Conservation (phyloP, 2,888 invertebrate genomes). For the Dasysyrphus albostriatus region DNA sequence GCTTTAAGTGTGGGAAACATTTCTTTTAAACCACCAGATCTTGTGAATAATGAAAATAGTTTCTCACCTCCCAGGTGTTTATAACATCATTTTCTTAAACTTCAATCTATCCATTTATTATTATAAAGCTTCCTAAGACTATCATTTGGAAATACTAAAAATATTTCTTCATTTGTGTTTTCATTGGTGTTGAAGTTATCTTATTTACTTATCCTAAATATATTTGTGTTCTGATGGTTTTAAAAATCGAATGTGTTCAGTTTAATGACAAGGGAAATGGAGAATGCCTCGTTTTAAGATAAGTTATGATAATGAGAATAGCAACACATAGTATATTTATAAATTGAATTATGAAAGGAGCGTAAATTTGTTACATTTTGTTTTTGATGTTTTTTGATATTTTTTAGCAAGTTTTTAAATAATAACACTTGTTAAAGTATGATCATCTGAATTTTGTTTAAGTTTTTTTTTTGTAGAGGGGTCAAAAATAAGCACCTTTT, state of each 20-base stretch:
- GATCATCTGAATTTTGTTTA: too few species aligned
- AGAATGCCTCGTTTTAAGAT: neutral
- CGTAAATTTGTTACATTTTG: too few species aligned
- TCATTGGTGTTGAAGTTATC: neutral
- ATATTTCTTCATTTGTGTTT: neutral
- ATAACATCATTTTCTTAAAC: neutral
- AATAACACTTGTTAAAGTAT: too few species aligned
- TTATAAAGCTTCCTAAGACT: neutral
- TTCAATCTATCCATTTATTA: neutral
- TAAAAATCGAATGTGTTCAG: neutral
- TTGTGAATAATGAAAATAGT: neutral
- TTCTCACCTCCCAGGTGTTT: neutral
- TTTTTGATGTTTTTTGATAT: too few species aligned
- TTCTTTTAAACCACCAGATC: neutral
- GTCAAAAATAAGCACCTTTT: too few species aligned
- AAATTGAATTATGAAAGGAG: too few species aligned
- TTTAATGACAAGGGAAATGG: neutral
- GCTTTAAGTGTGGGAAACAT: neutral
- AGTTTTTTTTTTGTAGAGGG: too few species aligned
- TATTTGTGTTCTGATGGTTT: neutral
- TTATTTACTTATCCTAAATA: neutral
- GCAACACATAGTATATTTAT: too few species aligned
- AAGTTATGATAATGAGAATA: too few species aligned
- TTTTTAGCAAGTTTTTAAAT: too few species aligned
- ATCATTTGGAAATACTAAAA: neutral